Evolutionary conservation across 2,113 vertebrate genomes (phyloP), one percentile per base, ranked within the genome.

Genomic region (Hippocampus abdominalis): DNA sequence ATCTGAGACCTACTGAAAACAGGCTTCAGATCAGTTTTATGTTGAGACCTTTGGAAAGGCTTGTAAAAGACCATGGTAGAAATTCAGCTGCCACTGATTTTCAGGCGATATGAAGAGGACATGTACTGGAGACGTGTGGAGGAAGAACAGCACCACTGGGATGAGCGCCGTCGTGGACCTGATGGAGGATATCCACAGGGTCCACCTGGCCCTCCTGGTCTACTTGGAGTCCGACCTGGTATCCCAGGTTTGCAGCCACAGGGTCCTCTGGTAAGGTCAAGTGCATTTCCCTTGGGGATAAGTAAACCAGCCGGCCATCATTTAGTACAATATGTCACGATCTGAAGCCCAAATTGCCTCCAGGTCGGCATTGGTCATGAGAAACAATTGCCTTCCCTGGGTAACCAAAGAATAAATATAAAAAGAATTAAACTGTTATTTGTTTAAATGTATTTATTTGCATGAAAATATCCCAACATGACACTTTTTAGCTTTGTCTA

Each of bases 61-160:
- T 48, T 18, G 15, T 9, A 20, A 29, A 18, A 60, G 27, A 64
- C 21, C 2, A 51, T 8, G n/a, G 54, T 20, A 1, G 2, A 46
- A 68, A 8, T 40, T 0, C 0, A 7, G 10, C 13, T 74, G 44
- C 54, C 44, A 61, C 73, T 0, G 23, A 8, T 74, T 72, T 59
- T 18, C 65, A 99, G 97, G 68, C 94, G 95, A 7, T 99, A 99
- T 7, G 97, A 99, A 80, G 97, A 98, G 62, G 97, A 98, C 75
- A 98, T 99, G 95, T 99, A 98, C 86, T 99, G 97, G 97, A 92
- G 97, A 71, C 93, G 97, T 36, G 94, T 98, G 94, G 97, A 98
- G 71, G 97, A 98, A 80, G 96, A 99, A 32, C 96, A 98, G 13
- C 96, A 98, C 69, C 96, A 98, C 79, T 99, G 97, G 97, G 97